phyloP scores from a whole-genome alignment of 1,140 invertebrate species.

The Drosophila paulistorum region DNA sequence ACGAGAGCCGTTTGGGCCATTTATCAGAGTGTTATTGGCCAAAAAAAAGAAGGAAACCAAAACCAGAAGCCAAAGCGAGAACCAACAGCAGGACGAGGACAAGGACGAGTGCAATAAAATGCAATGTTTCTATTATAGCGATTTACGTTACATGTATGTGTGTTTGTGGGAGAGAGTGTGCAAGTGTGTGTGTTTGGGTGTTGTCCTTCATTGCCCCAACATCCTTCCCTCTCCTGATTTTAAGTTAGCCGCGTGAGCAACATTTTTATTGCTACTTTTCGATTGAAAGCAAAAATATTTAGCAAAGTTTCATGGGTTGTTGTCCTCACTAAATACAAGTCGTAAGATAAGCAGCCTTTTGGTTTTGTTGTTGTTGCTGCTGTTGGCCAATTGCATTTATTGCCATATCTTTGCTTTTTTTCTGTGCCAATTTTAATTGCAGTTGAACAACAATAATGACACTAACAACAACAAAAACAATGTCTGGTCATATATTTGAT shows the following conservation, averaged over 20 bases:
- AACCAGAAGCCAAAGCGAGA: conserved; percentile 11
- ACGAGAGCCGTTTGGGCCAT: conserved; percentile 75
- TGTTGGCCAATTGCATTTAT: conserved; percentile 43
- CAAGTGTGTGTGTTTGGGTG: background rate
- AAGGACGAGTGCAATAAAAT: conserved; percentile 76
- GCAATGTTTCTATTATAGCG: conserved; percentile 77
- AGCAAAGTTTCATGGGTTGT: conserved; percentile 61
- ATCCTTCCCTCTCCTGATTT: conserved; percentile 1
- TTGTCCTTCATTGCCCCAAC: background rate
- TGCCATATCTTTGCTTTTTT: conserved; percentile 26
- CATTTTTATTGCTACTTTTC: conserved; percentile 72
- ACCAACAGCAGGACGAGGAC: conserved; percentile 36
- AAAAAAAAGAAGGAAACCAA: conserved; percentile 26
- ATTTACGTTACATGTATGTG: conserved; percentile 57
- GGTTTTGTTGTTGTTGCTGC: conserved; percentile 16
- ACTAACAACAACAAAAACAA: conserved; percentile 31
- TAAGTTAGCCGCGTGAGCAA: conserved; percentile 47
- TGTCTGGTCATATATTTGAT: conserved; percentile 74
- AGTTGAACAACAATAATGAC: conserved; percentile 62
- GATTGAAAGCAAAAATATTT: conserved; percentile 40
- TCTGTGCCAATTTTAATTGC: conserved; percentile 67
- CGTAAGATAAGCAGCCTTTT: conserved; percentile 64
- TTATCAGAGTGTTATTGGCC: conserved; percentile 77
- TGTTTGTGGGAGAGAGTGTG: background rate
- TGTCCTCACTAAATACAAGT: conserved; percentile 48